phyloP scores from a whole-genome alignment of 2,888 invertebrate species.

The Parnassius smintheus region DNA sequence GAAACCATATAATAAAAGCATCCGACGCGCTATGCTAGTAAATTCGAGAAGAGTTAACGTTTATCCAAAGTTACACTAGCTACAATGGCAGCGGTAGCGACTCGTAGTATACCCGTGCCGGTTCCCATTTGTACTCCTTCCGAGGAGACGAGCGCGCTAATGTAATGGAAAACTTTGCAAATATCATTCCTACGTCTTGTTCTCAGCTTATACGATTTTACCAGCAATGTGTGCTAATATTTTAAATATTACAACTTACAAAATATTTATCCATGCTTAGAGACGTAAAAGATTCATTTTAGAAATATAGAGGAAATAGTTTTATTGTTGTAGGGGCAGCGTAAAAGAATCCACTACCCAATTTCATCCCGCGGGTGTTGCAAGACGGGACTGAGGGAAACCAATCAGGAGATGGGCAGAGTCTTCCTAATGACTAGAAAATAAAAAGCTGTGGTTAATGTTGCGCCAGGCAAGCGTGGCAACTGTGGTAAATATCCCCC shows the following conservation, averaged over 20 bases:
- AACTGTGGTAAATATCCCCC: background rate
- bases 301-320: no score
- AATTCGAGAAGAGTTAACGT: conserved; percentile 76
- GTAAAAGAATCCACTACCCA: no score
- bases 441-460: no score
- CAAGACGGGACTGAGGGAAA: no score
- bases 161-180: conserved; percentile 72
- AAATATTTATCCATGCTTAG: no score
- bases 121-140: conserved; percentile 73
- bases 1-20: conserved; percentile 74
- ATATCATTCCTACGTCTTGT: conserved; percentile 47
- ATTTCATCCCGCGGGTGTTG: no score
- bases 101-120: conserved; percentile 68
- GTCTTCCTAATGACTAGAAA: no score
- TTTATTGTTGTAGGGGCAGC: no score
- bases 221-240: background rate
- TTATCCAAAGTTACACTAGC: conserved; percentile 80
- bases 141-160: conserved; percentile 50
- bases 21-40: conserved; percentile 58
- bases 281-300: no score
- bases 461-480: background rate
- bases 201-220: background rate
- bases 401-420: no score
- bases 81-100: conserved; percentile 66
- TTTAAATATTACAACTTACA: conserved; percentile 32